Conservation (phyloP, 2,888 invertebrate species). For the Apoda limacodes region DNA sequence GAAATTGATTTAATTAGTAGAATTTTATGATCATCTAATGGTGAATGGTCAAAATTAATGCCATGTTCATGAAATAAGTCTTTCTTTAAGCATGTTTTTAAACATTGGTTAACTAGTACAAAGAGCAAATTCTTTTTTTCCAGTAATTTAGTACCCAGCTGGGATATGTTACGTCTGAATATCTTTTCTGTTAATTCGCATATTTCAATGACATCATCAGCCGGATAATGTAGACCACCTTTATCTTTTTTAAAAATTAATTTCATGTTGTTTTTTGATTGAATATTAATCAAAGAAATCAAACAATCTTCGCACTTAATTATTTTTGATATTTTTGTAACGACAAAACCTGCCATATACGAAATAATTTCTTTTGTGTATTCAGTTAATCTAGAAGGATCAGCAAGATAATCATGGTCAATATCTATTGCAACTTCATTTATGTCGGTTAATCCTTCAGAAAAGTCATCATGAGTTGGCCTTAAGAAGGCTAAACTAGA, state of each 20-base stretch:
- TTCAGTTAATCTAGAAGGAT: too few species aligned
- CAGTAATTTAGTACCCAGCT: conserved; percentile 1
- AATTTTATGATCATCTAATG: conserved; percentile 3
- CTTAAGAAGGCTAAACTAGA: too few species aligned
- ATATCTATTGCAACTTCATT: too few species aligned
- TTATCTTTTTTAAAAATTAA: too few species aligned
- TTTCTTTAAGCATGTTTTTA: background rate
- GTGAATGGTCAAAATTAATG: background rate
- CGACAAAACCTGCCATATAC: conserved; percentile 10
- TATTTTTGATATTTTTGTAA: conserved; percentile 8
- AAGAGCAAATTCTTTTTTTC: conserved; percentile 1
- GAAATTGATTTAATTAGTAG: conserved; percentile 4
- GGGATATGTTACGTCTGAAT: too few species aligned
- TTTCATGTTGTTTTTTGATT: too few species aligned
- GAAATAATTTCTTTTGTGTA: too few species aligned
- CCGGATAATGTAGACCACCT: conserved; percentile 7
- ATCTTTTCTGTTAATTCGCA: background rate
- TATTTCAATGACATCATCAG: conserved; percentile 3
- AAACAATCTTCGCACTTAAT: conserved; percentile 3
- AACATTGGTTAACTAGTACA: background rate
- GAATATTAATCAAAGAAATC: conserved; percentile 3
- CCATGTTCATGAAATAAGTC: background rate
- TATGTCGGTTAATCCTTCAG: too few species aligned
- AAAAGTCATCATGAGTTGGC: too few species aligned
- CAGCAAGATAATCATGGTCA: too few species aligned